Evolutionary conservation across 2,797 vertebrate genomes (phyloP).

Genomic region (Sebastiscus albofasciatus): DNA sequence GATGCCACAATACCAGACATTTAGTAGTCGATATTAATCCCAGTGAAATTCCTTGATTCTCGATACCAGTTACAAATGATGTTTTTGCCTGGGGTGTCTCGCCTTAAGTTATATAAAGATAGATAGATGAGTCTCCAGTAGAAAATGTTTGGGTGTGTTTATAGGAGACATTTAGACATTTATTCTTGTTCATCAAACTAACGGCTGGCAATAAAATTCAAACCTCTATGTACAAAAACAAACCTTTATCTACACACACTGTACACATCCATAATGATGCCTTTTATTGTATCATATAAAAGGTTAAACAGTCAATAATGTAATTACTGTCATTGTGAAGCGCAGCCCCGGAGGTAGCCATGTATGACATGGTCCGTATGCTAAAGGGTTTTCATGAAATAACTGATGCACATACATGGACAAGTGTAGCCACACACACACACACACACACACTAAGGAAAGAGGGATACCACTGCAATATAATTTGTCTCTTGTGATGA

Average conservation of each 20-base stretch:
- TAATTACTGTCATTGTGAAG: constrained; percentile 9
- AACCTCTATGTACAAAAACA: neutral
- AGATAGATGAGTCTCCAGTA: neutral
- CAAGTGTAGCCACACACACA: neutral
- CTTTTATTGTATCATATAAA: neutral
- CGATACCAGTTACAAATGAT: too few species aligned
- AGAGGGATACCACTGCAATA: constrained; percentile 59
- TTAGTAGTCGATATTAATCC: too few species aligned
- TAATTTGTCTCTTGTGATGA: constrained; percentile 80
- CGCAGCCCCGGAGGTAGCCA: neutral
- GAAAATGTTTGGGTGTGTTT: neutral
- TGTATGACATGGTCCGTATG: neutral
- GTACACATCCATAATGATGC: neutral
- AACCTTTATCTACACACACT: neutral
- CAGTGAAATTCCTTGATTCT: too few species aligned
- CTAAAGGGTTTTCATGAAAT: neutral
- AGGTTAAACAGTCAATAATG: constrained; percentile 10
- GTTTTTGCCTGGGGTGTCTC: neutral
- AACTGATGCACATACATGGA: neutral
- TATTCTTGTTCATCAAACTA: neutral
- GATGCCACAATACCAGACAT: too few species aligned
- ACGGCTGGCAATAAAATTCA: neutral
- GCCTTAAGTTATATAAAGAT: neutral
- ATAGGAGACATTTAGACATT: neutral
- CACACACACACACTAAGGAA: neutral